Base-by-base conservation (phyloP, 2,113 vertebrate genomes). In the Rhinolophus ferrumequinum region DNA sequence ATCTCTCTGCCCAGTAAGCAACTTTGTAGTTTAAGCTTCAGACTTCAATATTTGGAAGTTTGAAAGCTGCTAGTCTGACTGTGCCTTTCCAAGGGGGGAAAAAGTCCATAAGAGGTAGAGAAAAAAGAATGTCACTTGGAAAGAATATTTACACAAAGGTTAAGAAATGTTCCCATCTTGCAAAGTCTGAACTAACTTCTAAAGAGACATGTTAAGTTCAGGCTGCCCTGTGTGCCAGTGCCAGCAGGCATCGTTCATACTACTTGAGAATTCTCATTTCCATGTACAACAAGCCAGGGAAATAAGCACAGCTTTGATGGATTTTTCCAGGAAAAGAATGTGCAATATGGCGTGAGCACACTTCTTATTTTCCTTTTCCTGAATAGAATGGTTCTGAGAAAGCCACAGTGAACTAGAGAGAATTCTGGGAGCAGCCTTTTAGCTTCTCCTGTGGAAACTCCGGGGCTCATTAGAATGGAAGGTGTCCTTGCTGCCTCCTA, bases 261-360 rank as follows among this genome's bases (percentile, higher is more conserved):
- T 38, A 47, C 72, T 28, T 93, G 87, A 94, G 52, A 96, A 96
- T 90, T 94, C 72, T 93, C 82, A 80, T 95, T 94, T 85, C 90
- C 90, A 64, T 96, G 47, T 70, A 83, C 56, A 84, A 54, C 38
- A 90, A 95, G 52, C 72, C 82, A 92, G 58, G 62, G 82, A 98
- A 97, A 90, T 83, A 86, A 69, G 94, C 75, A 80, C 41, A 90
- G 38, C 58, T 87, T 82, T 98, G 94, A 90, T 54, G 47, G 58
- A 97, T 24, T 62, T 41, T 83, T 60, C 22, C 76, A 96, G 60
- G 70, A 77, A 80, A 91, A 94, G n/a, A 84, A 44, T 93, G 52
- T 91, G 81, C 91, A 95, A 70, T 66, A 41, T 69, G 16, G 26
- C 80, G 24, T 77, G 41, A 97, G 67, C 24, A 70, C 1, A 30